phyloP scores from a whole-genome alignment of 2,888 invertebrate genomes.

The Cheilosia vulpina region DNA sequence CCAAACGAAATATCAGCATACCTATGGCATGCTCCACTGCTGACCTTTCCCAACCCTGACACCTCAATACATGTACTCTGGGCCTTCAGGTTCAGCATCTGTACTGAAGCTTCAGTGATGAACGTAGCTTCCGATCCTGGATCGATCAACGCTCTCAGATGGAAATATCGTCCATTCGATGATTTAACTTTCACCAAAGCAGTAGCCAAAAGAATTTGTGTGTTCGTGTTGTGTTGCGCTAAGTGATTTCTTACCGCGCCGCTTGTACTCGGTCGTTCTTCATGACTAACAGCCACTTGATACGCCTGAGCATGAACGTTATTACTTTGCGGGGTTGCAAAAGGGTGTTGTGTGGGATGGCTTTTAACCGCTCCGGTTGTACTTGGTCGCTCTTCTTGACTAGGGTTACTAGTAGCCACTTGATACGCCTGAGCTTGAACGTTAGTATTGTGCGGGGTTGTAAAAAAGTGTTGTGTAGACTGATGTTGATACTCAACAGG shows the following conservation, averaged over 20 bases:
- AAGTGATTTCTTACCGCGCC: neutral
- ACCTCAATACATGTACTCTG: conserved; percentile 3
- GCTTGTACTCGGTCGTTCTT: neutral
- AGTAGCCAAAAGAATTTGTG: conserved; percentile 8
- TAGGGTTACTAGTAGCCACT: neutral
- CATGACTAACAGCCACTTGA: neutral
- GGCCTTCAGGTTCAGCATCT: neutral
- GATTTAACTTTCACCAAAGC: neutral
- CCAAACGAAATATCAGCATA: conserved; percentile 4
- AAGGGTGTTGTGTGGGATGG: neutral
- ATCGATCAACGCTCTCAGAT: conserved; percentile 4
- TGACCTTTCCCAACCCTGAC: conserved; percentile 28
- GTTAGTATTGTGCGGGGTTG: neutral
- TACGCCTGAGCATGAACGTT: neutral
- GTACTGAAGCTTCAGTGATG: neutral
- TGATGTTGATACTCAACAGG: too few species aligned
- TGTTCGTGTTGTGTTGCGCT: neutral
- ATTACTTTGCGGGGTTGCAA: neutral
- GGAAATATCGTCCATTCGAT: conserved; percentile 1
- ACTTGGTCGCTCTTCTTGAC: too few species aligned
- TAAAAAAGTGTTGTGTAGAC: too few species aligned
- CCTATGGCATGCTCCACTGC: conserved; percentile 21
- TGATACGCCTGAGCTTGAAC: neutral
- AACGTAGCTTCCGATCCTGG: conserved; percentile 5
- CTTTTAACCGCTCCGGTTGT: too few species aligned